Evolutionary conservation across 2,797 vertebrate genomes (phyloP), one percentile per base, ranked within the genome.

Genomic region (Chelonia mydas): DNA sequence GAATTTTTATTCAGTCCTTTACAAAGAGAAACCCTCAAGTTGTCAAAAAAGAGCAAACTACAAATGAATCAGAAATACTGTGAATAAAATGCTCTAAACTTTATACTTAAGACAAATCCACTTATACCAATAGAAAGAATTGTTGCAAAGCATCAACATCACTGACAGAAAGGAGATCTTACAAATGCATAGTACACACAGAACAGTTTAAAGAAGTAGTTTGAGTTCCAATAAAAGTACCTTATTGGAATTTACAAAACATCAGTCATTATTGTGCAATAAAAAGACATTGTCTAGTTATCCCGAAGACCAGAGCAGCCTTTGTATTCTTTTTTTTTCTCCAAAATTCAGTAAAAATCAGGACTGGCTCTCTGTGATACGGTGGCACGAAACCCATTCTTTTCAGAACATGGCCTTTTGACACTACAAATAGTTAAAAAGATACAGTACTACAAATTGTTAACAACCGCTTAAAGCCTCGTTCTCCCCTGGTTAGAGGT

Each of bases 191-290:
- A 96, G 95, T 92, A 93, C 92, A 95, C 76, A 76, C 68, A 89
- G 76, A 89, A 92, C 86, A 65, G 57, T 87, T 93, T 15, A 84
- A 86, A 95, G 78, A 77, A 89, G 92, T 89, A 78, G 65, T 91
- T 89, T 78, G 77, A 90, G 96, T 88, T 49, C 94, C 94, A 97
- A 98, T 96, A 98, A 97, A 98, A 54, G 49, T 27, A 37, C 50
- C 37, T n/a, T 15, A 96, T 97, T 92, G 94, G 97, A 50, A 97
- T 97, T 98, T 98, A 93, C 95, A 98, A 98, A 94, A 98, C 98
- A 98, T 97, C 97, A 97, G 17, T 31, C 13, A 96, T 97, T 49
- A n/a, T 41, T 95, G 96, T 97, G 97, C 96, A 95, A 96, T 95
- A 89, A 68, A 98, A 59, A 54, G 27, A 33, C 41, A n/a, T 78